Conservation (phyloP, 2,888 invertebrate genomes). For the Hipparchia sbordonii region DNA sequence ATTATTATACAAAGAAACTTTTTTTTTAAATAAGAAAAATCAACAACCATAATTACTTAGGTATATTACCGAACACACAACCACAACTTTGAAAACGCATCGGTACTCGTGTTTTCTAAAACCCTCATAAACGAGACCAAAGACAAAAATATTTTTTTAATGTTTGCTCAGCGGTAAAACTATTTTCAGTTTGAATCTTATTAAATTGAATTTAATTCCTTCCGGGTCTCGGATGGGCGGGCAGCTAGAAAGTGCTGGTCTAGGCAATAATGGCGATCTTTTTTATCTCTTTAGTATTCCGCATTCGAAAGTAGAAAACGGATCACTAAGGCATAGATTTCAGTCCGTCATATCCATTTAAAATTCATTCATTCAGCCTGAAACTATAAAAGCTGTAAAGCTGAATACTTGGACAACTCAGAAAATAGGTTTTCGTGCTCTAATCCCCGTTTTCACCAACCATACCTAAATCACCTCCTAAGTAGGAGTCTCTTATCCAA, state of each 20-base stretch:
- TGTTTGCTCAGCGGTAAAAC: constrained; percentile 14
- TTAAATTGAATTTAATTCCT: constrained; percentile 39
- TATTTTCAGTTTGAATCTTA: constrained; percentile 30
- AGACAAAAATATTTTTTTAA: not conserved
- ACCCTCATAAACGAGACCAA: not conserved
- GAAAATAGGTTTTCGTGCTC: no score
- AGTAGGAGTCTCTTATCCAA: no score
- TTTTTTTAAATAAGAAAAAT: no score
- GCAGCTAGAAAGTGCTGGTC: constrained; percentile 45
- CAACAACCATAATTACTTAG: no score
- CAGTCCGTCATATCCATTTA: no score
- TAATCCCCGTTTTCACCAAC: no score
- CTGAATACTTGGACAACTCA: no score
- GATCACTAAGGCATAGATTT: not conserved
- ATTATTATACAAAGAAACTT: no score
- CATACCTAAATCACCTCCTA: no score
- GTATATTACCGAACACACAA: no score
- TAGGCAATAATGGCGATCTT: constrained; percentile 43
- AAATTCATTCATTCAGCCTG: no score
- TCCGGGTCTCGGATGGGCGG: constrained; percentile 36
- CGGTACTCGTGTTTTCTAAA: not conserved
- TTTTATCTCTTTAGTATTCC: constrained; percentile 34
- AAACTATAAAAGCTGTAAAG: no score
- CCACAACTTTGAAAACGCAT: not conserved
- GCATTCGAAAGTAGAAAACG: constrained; percentile 14